These are phyloP conservation scores for Narcine bancroftii DNA, from an alignment of 2,113 vertebrate genomes.

Conservation along the genomic window DNA sequence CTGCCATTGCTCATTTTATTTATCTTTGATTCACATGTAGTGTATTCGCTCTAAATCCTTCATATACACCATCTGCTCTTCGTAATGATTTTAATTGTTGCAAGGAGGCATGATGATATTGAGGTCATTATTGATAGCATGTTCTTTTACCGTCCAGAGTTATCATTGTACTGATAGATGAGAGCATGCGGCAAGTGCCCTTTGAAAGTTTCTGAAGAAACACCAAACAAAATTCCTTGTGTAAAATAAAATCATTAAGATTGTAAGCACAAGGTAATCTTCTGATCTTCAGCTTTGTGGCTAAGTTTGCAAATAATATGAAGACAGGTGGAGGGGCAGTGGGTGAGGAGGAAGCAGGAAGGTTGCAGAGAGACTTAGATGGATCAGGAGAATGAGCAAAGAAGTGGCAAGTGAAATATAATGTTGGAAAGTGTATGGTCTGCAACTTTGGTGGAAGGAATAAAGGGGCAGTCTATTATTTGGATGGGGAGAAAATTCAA, in stretches of 20 bases:
- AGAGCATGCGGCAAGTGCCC: neutral
- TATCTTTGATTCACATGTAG: neutral
- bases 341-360: too few relatives aligned
- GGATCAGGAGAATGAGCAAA: too few relatives aligned
- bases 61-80: neutral
- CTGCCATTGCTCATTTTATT: neutral
- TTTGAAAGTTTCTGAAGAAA: neutral
- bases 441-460: too few relatives aligned
- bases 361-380: too few relatives aligned
- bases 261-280: neutral
- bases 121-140: neutral
- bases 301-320: too few relatives aligned
- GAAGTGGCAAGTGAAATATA: too few relatives aligned
- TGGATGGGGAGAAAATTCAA: too few relatives aligned
- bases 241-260: neutral
- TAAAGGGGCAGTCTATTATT: too few relatives aligned
- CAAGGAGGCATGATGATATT: neutral
- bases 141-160: neutral
- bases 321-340: too few relatives aligned
- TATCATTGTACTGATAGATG: neutral
- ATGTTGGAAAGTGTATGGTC: too few relatives aligned
- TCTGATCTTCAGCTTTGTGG: too few relatives aligned
- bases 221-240: neutral
- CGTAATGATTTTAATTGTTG: neutral
- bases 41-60: neutral